phyloP scores from a whole-genome alignment of 2,797 vertebrate genomes.

The Silurus aristotelis region DNA sequence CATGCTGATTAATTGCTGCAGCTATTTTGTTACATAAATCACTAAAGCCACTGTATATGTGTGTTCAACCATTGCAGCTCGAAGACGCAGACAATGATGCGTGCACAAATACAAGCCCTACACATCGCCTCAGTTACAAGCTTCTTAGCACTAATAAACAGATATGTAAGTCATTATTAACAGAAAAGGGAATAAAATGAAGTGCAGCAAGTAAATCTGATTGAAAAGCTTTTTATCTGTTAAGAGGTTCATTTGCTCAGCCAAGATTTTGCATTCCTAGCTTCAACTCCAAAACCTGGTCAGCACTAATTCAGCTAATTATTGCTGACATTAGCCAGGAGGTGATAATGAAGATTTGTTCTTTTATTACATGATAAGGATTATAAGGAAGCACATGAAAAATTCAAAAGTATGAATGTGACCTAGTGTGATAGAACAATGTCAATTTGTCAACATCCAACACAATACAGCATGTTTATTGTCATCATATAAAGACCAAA shows the following conservation, averaged over 20 bases:
- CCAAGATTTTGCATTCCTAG: slow-evolving; percentile 53
- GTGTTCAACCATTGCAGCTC: not conserved
- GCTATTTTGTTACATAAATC: not conserved
- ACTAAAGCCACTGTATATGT: not conserved
- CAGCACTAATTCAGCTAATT: slow-evolving; percentile 61
- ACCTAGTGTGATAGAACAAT: not conserved
- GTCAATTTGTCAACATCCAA: not conserved
- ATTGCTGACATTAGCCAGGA: slow-evolving; percentile 62
- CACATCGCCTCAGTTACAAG: slow-evolving; percentile 56
- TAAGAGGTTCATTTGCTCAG: slow-evolving; percentile 64
- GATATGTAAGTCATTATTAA: slow-evolving; percentile 64
- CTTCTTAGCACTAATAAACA: slow-evolving; percentile 65
- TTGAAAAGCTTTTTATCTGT: slow-evolving; percentile 60
- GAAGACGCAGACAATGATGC: not conserved
- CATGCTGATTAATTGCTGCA: not conserved
- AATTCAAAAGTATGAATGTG: not conserved
- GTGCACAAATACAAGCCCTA: not conserved
- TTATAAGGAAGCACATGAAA: slow-evolving; percentile 21
- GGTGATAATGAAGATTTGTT: slow-evolving; percentile 64
- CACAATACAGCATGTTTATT: not conserved
- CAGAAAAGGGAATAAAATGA: slow-evolving; percentile 60
- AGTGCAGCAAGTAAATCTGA: slow-evolving; percentile 40
- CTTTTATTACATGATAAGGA: slow-evolving; percentile 55
- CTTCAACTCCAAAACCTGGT: slow-evolving; percentile 61
- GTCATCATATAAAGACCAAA: not conserved